Base-by-base conservation (phyloP, 2,113 vertebrate genomes). In the Ceuthmochares aereus region DNA sequence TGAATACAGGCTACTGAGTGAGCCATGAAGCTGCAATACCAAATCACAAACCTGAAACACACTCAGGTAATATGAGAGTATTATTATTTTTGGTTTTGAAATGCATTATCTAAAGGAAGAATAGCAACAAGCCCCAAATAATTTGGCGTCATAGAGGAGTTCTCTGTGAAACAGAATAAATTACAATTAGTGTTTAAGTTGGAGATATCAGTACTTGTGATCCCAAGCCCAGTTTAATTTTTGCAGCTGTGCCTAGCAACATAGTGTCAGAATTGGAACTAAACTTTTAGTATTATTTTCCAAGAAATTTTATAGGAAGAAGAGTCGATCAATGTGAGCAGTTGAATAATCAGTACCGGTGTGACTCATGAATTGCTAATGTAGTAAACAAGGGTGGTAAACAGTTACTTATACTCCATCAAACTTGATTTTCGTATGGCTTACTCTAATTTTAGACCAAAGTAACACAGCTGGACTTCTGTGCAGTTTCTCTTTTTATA, bases 391-490 rank as follows among this genome's bases (percentile, higher is more conserved):
- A 85, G 63, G 10, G 27, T 64, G 78, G 51, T 76, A 85, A 96
- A 86, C 37, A 81, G 70, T 94, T 86, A 78, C 37, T 94, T 92
- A 47, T 43, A 63, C 43, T 67, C 79, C 52, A 60, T 80, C 83
- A 73, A 5, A 91, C 43, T 80, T 64, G 63, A 84, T 86, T 92
- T 36, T 93, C 21, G 10, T 80, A 52, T 60, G 55, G 82, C 54
- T 93, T 95, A 43, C 21, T 63, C 60, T 17, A 43, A 34, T 90
- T 92, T 92, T 84, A 47, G 18, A 83, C 75, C 64, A 67, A 77
- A 95, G 82, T 86, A 94, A 70, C 92, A 67, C 90, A 96, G 82
- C 59, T 92, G 89, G 75, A 88, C 47, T 75, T 76, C 51, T 78
- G 72, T 64, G 32, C 83, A 67, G 42, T 56, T 93, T 73, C 59